Base-by-base conservation (phyloP, 1,140 invertebrate genomes). In the Ephestia elutella region DNA sequence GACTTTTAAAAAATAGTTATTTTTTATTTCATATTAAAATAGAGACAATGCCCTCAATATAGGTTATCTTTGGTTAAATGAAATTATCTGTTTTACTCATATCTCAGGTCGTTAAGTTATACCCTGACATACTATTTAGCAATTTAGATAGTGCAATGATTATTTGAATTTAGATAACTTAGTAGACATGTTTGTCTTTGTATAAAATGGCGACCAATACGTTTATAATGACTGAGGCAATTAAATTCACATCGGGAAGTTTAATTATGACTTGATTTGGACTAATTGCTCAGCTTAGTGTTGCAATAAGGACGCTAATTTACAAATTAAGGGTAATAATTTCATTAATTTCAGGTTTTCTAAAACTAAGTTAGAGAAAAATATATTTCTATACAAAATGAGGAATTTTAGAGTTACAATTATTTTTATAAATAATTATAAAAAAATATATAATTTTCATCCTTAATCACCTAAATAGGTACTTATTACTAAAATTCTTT, bases 41-140 rank as follows among this genome's bases (percentile, higher is more conserved):
- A 44, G 13, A 44, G 32, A 35, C 10, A 35, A 5, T 44, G 38
- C 13, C 38, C 38, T 44, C n/a, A 44, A 44, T 15, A 3, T 44
- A 15, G 38, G 38, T 44, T 44, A 44, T 44, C 38, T 10, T 4
- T 8, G 15, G 59, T 59, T 66, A 66, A 62, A 60, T 50, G 20
- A 8, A 5, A 13, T n/a, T 60, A 53, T 60, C 38, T 44, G 13
- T 44, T 44, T 44, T 7, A 15, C 38, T 44, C 44, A 30, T 64
- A 69, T 69, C 63, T 59, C 2, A 57, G 57, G 60, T 65, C 63
- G 60, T 69, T 65, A 60, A 30, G 56, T 48, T 54, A 59, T 44
- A 49, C 38, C 44, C 44, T 65, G 67, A 56, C 60, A 62, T 53
- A 64, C 28, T 62, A 62, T 64, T 63, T 54, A 57, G 57, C 44